Evolutionary conservation across 35 echinoderm and acorn worm species (phyloP), one percentile per base, ranked within the genome.

Genomic region (Patiria miniata): DNA sequence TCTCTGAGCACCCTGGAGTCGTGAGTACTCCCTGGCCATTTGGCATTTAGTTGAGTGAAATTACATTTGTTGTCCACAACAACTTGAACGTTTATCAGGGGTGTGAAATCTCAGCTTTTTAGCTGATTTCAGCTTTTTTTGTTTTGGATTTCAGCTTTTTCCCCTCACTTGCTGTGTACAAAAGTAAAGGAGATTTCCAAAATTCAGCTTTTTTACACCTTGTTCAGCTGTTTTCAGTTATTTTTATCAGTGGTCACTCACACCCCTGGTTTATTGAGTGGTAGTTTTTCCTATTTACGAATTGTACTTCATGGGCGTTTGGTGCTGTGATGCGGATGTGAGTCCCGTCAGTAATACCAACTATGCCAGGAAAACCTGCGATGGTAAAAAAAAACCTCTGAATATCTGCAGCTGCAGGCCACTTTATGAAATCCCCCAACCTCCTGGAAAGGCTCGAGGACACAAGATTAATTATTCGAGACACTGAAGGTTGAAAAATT

Each of bases 221-320:
- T n/a, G n/a, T n/a, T n/a, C n/a, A n/a, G n/a, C n/a, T n/a, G n/a
- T n/a, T n/a, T n/a, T n/a, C n/a, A n/a, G n/a, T n/a, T n/a, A n/a
- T n/a, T n/a, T n/a, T n/a, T n/a, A n/a, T n/a, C n/a, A n/a, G n/a
- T n/a, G n/a, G n/a, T n/a, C n/a, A n/a, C n/a, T n/a, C n/a, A n/a
- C n/a, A n/a, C n/a, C n/a, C n/a, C n/a, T n/a, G n/a, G n/a, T n/a
- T n/a, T 36, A 90, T 90, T 2, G 79, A 83, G 58, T 90, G 88
- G 40, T 77, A 90, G 21, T 78, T 90, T 78, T 90, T 90, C n/a
- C 81, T 50, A n/a, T 83, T 85, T 37, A 90, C 80, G 68, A 42
- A 90, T 17, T 34, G 80, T 16, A 77, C 61, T 56, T 90, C 81
- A 18, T 85, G 47, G 51, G 83, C 88, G 51, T 15, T 15, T 7